A percentile compares a stretch with the other conserved stretches of the same genome.
Evolutionary conservation across 1,140 invertebrate genomes (phyloP).

Genomic region (Trachymyrmex cornetzi): DNA sequence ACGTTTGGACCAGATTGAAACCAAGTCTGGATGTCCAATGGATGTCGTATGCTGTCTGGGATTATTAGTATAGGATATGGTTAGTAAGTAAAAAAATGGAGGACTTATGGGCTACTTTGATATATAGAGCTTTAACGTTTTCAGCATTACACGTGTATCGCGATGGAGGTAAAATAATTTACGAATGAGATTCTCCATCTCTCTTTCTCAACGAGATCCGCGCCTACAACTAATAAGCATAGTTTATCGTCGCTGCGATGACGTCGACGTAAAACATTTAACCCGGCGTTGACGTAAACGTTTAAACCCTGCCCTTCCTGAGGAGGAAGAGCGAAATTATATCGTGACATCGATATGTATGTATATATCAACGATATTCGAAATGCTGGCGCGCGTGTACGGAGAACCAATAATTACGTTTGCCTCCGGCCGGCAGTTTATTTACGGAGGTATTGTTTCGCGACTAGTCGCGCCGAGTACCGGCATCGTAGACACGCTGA

Average conservation of each 20-base stretch:
- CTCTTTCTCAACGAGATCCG: background rate
- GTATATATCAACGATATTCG: slow-evolving; percentile 29
- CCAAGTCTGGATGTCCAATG: no score
- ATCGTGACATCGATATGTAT: background rate
- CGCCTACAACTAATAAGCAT: background rate
- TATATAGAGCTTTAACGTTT: background rate
- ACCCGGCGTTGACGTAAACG: slow-evolving; percentile 43
- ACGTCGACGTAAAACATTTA: slow-evolving; percentile 32
- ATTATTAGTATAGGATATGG: no score
- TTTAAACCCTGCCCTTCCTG: slow-evolving; percentile 15
- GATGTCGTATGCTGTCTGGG: no score
- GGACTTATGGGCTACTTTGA: no score
- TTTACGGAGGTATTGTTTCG: slow-evolving; percentile 49
- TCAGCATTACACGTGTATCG: background rate
- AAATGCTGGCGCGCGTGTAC: background rate
- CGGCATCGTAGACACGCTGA: background rate
- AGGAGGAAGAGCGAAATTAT: background rate
- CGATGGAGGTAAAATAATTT: slow-evolving; percentile 12
- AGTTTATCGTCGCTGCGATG: background rate
- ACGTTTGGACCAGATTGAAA: no score
- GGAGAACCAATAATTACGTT: slow-evolving; percentile 59
- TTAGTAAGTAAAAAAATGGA: no score
- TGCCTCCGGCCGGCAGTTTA: slow-evolving; percentile 26
- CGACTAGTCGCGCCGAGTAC: slow-evolving; percentile 7
- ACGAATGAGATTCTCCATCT: background rate